A percentile compares a stretch with the other conserved stretches of the same genome.
These are phyloP conservation scores for Aurelia aurita DNA, from an alignment of 30 jellyfish, hydroid and myxozoan genomes.

Conservation along the genomic window DNA sequence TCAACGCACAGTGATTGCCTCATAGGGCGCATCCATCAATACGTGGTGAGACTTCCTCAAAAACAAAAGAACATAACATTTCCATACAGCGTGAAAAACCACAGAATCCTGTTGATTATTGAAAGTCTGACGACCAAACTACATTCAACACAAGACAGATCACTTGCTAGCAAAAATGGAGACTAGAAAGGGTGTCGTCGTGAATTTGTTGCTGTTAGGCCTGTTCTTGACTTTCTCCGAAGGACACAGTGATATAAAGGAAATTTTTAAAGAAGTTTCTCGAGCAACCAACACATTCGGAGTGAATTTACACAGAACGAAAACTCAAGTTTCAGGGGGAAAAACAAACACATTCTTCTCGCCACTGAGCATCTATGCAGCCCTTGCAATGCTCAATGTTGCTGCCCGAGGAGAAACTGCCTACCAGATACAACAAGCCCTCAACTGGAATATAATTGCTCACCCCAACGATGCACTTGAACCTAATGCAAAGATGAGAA, in stretches of 20 bases:
- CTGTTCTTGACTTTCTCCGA: not conserved
- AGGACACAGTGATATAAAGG: constrained; percentile 4
- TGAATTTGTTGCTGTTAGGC: not conserved
- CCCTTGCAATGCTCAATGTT: constrained; percentile 67
- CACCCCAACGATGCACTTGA: constrained; percentile 40
- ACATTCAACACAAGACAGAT: too few relatives aligned
- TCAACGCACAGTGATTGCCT: too few relatives aligned
- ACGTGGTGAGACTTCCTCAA: too few relatives aligned
- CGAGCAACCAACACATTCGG: constrained; percentile 67
- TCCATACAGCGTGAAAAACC: too few relatives aligned
- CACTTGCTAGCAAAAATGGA: not conserved
- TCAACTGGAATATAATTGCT: constrained; percentile 49
- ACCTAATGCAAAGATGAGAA: constrained; percentile 20
- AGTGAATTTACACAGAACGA: constrained; percentile 50
- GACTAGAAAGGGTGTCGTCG: not conserved
- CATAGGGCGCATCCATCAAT: too few relatives aligned
- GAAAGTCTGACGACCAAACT: too few relatives aligned
- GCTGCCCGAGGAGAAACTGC: constrained; percentile 69
- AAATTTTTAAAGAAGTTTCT: constrained; percentile 24
- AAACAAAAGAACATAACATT: too few relatives aligned
- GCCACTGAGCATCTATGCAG: constrained; percentile 64
- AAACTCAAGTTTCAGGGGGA: constrained; percentile 41
- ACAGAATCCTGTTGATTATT: too few relatives aligned
- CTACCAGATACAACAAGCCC: constrained; percentile 43
- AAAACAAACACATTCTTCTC: constrained; percentile 53